These are phyloP conservation scores for Poicephalus meyeri DNA, from an alignment of 2,113 vertebrate species.

Conservation along the genomic window DNA sequence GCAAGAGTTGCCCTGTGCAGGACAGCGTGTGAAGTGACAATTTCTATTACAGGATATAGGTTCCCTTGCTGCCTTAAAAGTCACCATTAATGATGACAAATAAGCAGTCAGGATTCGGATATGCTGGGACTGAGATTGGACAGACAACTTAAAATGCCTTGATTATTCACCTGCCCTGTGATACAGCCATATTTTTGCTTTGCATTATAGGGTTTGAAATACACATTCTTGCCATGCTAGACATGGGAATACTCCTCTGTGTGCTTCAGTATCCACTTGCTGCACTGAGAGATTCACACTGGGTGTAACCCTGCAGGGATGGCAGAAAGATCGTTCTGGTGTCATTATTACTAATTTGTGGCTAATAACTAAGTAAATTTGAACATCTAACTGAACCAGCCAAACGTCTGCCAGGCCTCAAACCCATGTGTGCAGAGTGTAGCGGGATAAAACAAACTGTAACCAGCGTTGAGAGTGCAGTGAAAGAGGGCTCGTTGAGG, in stretches of 20 bases:
- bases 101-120: background rate
- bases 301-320: background rate
- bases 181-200: background rate
- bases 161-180: background rate
- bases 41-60: background rate
- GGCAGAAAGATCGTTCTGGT: background rate
- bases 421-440: background rate
- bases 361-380: background rate
- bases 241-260: background rate
- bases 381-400: background rate
- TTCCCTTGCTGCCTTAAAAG: background rate
- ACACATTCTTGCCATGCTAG: background rate
- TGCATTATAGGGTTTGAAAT: background rate
- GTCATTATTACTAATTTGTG: background rate
- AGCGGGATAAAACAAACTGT: background rate
- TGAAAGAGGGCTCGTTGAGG: background rate
- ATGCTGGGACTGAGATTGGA: background rate
- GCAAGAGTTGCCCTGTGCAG: fast-evolving
- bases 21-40: fast-evolving
- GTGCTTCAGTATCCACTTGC: fast-evolving
- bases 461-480: fast-evolving
- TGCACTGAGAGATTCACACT: background rate
- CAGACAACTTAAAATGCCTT: background rate
- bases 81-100: background rate
- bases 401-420: background rate